Evolutionary conservation across 2,797 vertebrate genomes (phyloP), one percentile per base, ranked within the genome.

Genomic region (Botia almorhae): DNA sequence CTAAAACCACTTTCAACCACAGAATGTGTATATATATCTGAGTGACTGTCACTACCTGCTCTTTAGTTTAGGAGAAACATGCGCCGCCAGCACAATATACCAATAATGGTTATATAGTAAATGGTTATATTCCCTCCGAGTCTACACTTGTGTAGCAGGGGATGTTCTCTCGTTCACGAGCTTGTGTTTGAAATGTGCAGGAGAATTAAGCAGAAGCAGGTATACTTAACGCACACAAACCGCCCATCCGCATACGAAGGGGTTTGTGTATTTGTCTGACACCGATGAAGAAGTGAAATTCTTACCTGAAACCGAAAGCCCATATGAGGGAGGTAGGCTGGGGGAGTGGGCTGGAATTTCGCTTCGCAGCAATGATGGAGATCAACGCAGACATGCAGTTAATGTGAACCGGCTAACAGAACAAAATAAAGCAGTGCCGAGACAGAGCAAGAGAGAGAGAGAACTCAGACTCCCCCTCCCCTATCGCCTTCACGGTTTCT

Each of bases 371-470:
- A 69, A 61, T 70, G 78, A 50, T 72, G 74, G n/a, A 73, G 55
- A 36, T 80, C 72, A 56, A 51, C 43, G 19, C 26, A 78, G 67
- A 58, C 51, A 51, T 36, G 33, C 16, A 61, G 60, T 56, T 48
- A 72, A 61, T 69, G 48, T 51, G 43, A 83, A 76, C 50, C 60
- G 65, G 65, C 76, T 76, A 74, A 53, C 39, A 63, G 81, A 48
- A 80, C 23, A 4, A 83, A 76, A 56, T 78, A 73, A 69, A 78
- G 48, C 56, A 29, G 14, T 80, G 26, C 73, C 4, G 4, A 80
- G 26, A 58, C 65, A 84, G 67, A 75, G 50, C 84, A 84, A 69
- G 73, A 79, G 79, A 83, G 85, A 70, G 63, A 56, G 77, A 78
- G 64, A 56, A 50, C 55, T 53, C 64, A 6, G 21, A 58, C 72